Percentiles rank a stretch among this genome's conserved stretches.
Conservation (phyloP, 2,113 vertebrate species). For the Cephalopholis sonnerati region DNA sequence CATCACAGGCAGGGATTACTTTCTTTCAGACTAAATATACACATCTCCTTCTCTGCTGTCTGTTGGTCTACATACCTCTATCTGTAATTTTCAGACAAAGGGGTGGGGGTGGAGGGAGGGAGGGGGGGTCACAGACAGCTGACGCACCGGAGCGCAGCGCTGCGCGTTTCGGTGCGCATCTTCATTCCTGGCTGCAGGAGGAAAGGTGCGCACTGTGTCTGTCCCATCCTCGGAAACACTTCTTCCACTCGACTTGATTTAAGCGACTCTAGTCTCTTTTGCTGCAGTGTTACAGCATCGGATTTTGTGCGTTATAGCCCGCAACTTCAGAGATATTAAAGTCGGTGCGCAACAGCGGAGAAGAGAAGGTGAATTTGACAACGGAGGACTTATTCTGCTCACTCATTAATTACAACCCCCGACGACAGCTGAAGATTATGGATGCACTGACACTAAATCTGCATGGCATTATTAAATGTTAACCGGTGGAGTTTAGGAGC, state of each 20-base stretch:
- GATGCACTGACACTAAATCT: conserved; percentile 16
- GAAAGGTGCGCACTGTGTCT: conserved; percentile 57
- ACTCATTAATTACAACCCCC: not conserved
- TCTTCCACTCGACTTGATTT: not conserved
- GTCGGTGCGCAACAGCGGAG: conserved; percentile 31
- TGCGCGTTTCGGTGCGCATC: conserved; percentile 66
- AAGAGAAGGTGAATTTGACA: conserved; percentile 16
- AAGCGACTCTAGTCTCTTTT: not conserved
- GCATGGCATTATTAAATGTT: not conserved
- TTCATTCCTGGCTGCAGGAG: conserved; percentile 58
- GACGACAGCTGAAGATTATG: conserved; percentile 22
- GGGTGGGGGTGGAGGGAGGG: not conserved
- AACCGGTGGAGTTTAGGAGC: conserved; percentile 45
- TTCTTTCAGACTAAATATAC: conserved; percentile 51
- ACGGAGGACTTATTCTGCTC: not conserved
- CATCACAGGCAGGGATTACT: conserved; percentile 14
- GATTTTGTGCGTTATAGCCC: not conserved
- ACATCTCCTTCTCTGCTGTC: conserved; percentile 33
- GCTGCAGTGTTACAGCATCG: not conserved
- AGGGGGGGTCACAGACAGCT: conserved; percentile 63
- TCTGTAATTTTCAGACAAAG: conserved; percentile 47
- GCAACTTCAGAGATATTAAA: not conserved
- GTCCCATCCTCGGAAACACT: conserved; percentile 31
- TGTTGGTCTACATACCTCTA: conserved; percentile 43
- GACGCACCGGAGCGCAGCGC: conserved; percentile 60